Evolutionary conservation across 1,140 invertebrate genomes (phyloP).

Genomic region (Drosophila repleta): DNA sequence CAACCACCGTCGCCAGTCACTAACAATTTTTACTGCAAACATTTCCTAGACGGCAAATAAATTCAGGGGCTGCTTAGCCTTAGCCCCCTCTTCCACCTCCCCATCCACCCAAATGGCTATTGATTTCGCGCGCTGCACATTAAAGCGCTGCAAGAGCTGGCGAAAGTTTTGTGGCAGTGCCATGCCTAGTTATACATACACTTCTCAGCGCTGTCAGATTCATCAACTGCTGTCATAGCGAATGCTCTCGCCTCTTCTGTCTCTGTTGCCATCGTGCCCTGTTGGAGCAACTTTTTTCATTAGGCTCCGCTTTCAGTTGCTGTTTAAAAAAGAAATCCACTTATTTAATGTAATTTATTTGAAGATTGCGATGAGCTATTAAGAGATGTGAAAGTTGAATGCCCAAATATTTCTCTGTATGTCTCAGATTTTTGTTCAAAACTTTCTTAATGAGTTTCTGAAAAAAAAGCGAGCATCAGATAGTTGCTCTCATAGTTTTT

Average conservation of each 20-base stretch:
- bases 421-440: conserved; percentile 34
- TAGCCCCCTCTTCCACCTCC: not conserved
- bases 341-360: conserved; percentile 12
- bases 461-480: not conserved
- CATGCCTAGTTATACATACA: conserved; percentile 35
- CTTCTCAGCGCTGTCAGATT: conserved; percentile 54
- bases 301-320: conserved; percentile 31
- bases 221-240: conserved; percentile 64
- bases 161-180: conserved; percentile 41
- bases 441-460: conserved; percentile 14
- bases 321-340: not conserved
- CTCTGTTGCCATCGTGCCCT: not conserved
- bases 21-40: conserved; percentile 64
- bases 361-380: conserved; percentile 15
- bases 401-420: not conserved
- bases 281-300: conserved; percentile 44
- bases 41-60: conserved; percentile 62
- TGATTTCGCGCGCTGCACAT: conserved; percentile 60
- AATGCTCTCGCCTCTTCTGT: not conserved
- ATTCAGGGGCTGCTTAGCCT: conserved; percentile 47
- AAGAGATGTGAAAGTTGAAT: conserved; percentile 21
- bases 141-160: conserved; percentile 42
- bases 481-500: not conserved
- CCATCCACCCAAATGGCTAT: conserved; percentile 33
- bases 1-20: conserved; percentile 52